Base-by-base conservation (phyloP, 2,888 invertebrate genomes). In the Heteromurus nitidus region DNA sequence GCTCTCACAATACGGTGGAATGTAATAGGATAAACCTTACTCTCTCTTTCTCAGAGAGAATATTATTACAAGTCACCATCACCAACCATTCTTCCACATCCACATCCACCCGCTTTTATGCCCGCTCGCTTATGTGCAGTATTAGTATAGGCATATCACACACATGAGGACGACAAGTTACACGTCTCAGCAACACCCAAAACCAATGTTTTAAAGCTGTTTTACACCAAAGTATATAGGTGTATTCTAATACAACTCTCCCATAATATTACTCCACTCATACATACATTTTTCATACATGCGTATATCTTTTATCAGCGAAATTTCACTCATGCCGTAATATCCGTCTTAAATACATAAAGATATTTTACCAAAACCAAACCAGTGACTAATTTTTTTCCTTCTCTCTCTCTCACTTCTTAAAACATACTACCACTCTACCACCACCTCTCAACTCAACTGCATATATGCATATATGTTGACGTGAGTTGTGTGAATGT, bases 391-490 rank as follows among this genome's bases (percentile, higher is more conserved):
- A 70, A 70, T 70, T 70, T 36, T 36, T 36, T 70, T 70, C 58
- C 58, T 70, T 42, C 42, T 68, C 75, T 68, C 67, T 68, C 67
- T 68, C 75, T 76, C 44, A 28, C 31, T 67, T 55, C 65, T 67
- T 68, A 44, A 68, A 76, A n/a, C n/a, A n/a, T n/a, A n/a, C n/a
- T n/a, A n/a, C n/a, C n/a, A n/a, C n/a, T n/a, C n/a, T 55, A 55
- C 55, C 55, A 55, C 55, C 55, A 24, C 55, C 55, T n/a, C n/a
- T 55, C 16, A 55, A 22, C n/a, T n/a, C 16, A 44, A 30, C 26
- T 62, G 47, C 28, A 47, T 47, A 2, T 62, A 77, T 70, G 79
- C 18, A 79, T 70, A 67, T 79, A 79, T 79, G 79, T 79, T 79
- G 65, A 79, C 50, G 79, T 72, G 58, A 72, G 55, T 67, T 72